Conservation (phyloP, 2,113 vertebrate genomes). For the Burhinus bistriatus region DNA sequence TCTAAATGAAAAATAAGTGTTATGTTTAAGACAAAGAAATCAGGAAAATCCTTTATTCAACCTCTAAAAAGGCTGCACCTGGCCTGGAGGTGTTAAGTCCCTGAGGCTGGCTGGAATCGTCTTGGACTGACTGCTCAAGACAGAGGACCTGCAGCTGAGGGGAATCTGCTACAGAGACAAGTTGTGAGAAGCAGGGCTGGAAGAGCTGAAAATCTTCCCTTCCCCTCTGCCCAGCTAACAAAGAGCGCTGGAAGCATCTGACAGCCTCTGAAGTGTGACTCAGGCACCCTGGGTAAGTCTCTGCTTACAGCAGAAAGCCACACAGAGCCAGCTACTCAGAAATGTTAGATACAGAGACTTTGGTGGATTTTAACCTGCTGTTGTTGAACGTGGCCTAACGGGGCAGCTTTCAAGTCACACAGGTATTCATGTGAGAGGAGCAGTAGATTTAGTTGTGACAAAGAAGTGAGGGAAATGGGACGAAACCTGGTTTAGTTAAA, state of each 20-base stretch:
- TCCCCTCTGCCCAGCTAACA: neutral
- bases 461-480: neutral
- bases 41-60: neutral
- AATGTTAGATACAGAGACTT: neutral
- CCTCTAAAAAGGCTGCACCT: neutral
- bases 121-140: neutral
- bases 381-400: neutral
- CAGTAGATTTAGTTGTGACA: neutral
- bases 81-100: fast-evolving
- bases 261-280: neutral
- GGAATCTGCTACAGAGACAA: neutral
- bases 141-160: neutral
- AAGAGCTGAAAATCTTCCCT: neutral
- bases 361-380: neutral
- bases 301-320: neutral
- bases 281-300: neutral
- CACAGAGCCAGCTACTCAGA: neutral
- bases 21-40: neutral
- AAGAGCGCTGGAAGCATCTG: neutral
- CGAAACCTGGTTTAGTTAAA: neutral
- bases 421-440: neutral
- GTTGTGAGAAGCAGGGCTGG: neutral
- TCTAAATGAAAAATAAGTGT: neutral
- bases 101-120: neutral
- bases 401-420: neutral